A percentile compares a stretch with the other conserved stretches of the same genome.
Evolutionary conservation across 2,113 vertebrate species (phyloP).

Genomic region (Laticauda laticaudata): DNA sequence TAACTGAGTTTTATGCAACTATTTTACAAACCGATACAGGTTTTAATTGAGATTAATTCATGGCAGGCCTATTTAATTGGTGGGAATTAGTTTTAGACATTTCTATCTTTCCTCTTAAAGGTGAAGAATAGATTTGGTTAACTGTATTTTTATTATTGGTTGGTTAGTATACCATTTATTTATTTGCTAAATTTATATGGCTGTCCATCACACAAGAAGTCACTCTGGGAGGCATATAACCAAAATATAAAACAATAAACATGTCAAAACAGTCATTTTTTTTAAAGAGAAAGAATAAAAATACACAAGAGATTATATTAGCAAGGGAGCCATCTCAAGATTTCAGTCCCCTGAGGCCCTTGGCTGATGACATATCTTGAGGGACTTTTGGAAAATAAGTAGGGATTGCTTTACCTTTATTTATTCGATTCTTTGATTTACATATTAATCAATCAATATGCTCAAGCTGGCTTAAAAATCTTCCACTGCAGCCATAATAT

Average conservation of each 20-base stretch:
- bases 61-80: not conserved
- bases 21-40: not conserved
- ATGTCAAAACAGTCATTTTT: not conserved
- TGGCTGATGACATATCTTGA: not conserved
- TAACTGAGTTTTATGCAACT: not conserved
- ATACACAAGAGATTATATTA: not conserved
- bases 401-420: not conserved
- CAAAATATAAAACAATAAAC: not conserved
- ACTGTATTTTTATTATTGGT: not conserved
- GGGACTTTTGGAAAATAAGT: not conserved
- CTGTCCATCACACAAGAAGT: not conserved
- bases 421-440: not conserved
- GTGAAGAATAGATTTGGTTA: not conserved
- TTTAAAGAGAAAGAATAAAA: not conserved
- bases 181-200: not conserved
- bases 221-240: not conserved
- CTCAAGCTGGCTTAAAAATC: not conserved
- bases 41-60: not conserved
- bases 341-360: not conserved
- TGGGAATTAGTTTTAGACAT: not conserved
- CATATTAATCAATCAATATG: not conserved
- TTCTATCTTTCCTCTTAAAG: not conserved
- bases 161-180: not conserved
- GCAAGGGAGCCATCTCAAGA: not conserved
- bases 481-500: not conserved